Base-by-base conservation (phyloP, 2,797 vertebrate genomes). In the Falco naumanni region DNA sequence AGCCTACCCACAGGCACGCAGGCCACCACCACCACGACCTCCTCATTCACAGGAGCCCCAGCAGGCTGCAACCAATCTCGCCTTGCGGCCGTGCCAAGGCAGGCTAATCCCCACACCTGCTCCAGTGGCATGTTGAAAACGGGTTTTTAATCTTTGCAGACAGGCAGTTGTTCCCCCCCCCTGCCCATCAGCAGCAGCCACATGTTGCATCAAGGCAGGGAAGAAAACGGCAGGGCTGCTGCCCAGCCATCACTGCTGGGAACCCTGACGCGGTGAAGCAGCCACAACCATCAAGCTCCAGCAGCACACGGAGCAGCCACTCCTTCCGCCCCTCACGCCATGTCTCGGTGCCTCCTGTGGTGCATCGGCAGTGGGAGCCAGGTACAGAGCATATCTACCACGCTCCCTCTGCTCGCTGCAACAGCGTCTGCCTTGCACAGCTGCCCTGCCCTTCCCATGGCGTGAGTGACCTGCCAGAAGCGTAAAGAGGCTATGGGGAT, bases 211-310 rank as follows among this genome's bases (percentile, higher is more conserved):
- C 54, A 54, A 93, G 57, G 63, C 74, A 86, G 83, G 77, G 71
- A 39, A 93, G 76, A 89, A 89, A 89, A 20, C 3, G 9, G 51
- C 16, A 31, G 4, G 15, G 64, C 12, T 54, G 47, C 63, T 69
- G 89, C 63, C 78, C 65, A 25, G 4, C 11, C 33, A 26, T 33
- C 11, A 43, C 24, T 1, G 0, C 26, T 0, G 0, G n/a, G 37
- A 85, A 90, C 70, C 39, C 25, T 29, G 48, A 59, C 20, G 34
- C 63, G 21, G 14, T 21, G 59, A 85, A 80, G 54, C 12, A 59
- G 29, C 59, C 79, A 77, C 70, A 69, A 45, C 65, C 59, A 6
- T 9, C 1, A 6, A 28, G 54, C 78, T 86, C 53, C 26, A 21
- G 64, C 25, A 37, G 66, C 43, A 43, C 11, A 59, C 10, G 2